Evolutionary conservation across 1,140 invertebrate species (phyloP).

Genomic region (Macrobrachium rosenbergii): DNA sequence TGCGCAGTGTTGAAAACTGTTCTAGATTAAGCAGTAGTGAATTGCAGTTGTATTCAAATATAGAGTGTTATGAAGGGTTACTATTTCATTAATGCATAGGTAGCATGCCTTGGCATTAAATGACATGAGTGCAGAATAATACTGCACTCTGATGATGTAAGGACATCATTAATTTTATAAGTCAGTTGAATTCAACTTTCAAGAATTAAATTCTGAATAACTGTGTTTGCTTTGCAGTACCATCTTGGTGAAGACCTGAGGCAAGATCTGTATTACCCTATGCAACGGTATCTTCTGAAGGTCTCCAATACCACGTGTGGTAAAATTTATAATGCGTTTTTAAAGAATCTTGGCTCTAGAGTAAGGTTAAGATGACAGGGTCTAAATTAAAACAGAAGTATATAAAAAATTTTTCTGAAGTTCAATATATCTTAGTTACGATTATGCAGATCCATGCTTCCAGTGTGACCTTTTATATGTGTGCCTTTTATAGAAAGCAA

Average conservation of each 20-base stretch:
- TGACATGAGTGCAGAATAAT: too few species aligned
- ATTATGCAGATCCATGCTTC: too few species aligned
- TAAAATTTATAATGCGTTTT: conserved; percentile 43
- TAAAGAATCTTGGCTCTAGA: conserved; percentile 28
- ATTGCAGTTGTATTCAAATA: too few species aligned
- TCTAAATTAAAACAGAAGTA: neutral
- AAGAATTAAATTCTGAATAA: neutral
- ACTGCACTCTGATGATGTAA: neutral
- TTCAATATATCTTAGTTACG: too few species aligned
- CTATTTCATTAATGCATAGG: too few species aligned
- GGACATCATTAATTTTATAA: neutral
- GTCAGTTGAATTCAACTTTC: neutral
- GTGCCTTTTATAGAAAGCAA: too few species aligned
- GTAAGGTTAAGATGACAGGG: conserved; percentile 46
- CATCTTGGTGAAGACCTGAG: conserved; percentile 46
- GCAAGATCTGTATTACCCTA: conserved; percentile 49
- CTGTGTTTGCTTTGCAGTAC: conserved; percentile 15
- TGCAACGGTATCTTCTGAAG: conserved; percentile 49
- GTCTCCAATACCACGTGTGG: conserved; percentile 43
- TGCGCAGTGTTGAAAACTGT: too few species aligned
- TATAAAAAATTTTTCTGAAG: too few species aligned
- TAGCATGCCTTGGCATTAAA: too few species aligned
- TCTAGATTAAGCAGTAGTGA: too few species aligned
- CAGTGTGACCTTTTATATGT: too few species aligned
- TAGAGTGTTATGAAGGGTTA: too few species aligned